Percentiles rank a stretch among this genome's conserved stretches.
Evolutionary conservation across 2,888 invertebrate species (phyloP).

Genomic region (Leptothorax acervorum): DNA sequence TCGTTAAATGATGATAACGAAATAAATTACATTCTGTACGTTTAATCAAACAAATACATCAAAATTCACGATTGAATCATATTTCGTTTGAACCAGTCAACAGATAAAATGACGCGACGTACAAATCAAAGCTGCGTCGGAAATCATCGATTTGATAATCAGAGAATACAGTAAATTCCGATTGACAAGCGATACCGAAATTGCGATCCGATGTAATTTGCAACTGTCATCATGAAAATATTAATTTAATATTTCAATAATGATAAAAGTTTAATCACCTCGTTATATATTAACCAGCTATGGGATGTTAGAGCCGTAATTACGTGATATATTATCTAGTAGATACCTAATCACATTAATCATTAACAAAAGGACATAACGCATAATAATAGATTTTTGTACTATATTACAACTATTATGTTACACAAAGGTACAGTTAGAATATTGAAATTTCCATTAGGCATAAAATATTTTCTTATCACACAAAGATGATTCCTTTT

Average conservation of each 20-base stretch:
- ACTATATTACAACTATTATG: background rate
- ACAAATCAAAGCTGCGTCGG: slow-evolving; percentile 65
- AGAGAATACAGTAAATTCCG: slow-evolving; percentile 44
- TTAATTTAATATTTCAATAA: slow-evolving; percentile 51
- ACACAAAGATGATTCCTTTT: background rate
- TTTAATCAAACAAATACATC: slow-evolving; percentile 38
- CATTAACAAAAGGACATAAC: background rate
- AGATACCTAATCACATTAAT: slow-evolving; percentile 4
- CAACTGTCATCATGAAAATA: slow-evolving; percentile 37
- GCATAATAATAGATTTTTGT: slow-evolving; percentile 1
- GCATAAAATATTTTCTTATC: background rate
- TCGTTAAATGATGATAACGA: slow-evolving; percentile 30
- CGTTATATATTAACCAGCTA: slow-evolving; percentile 25
- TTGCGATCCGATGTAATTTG: slow-evolving; percentile 46
- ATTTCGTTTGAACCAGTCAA: slow-evolving; percentile 26
- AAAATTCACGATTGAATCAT: slow-evolving; percentile 48
- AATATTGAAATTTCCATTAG: slow-evolving; percentile 2
- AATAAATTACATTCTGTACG: slow-evolving; percentile 37
- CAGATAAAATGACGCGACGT: slow-evolving; percentile 55
- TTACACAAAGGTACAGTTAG: background rate
- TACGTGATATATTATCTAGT: slow-evolving; percentile 33
- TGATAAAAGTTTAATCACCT: slow-evolving; percentile 30
- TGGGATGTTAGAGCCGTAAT: slow-evolving; percentile 25
- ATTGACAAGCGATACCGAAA: slow-evolving; percentile 51
- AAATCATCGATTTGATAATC: slow-evolving; percentile 52